A percentile compares a stretch with the other conserved stretches of the same genome.
Evolutionary conservation across 2,113 vertebrate species (phyloP).

Genomic region (Hucho hucho): DNA sequence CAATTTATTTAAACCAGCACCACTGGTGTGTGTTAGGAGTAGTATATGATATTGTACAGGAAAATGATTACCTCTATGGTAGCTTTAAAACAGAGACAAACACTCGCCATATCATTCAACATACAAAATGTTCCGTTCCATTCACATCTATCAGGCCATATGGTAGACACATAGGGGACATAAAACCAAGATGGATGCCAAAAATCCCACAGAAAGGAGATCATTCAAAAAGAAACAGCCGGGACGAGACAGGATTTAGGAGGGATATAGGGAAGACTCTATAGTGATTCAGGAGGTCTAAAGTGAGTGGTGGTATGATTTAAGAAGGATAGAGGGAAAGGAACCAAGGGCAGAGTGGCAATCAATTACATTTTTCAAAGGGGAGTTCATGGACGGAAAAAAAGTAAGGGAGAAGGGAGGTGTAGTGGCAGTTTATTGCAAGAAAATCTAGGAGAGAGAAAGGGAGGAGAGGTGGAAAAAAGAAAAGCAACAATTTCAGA

Average conservation of each 20-base stretch:
- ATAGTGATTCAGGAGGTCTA: constrained; percentile 14
- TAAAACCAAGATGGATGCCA: neutral
- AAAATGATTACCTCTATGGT: no score
- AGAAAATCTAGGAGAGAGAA: constrained; percentile 32
- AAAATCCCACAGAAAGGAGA: neutral
- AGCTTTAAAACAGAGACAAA: no score
- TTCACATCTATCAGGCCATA: neutral
- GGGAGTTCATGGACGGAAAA: constrained; percentile 18
- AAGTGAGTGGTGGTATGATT: constrained; percentile 24
- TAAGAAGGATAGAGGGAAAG: constrained; percentile 5
- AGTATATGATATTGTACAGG: no score
- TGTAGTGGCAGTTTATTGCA: constrained; percentile 25
- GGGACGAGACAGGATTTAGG: constrained; percentile 1
- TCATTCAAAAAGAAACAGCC: constrained; percentile 15
- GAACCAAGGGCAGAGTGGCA: constrained; percentile 28
- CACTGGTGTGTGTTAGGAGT: no score
- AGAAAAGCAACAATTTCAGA: constrained; percentile 32
- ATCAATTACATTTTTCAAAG: constrained; percentile 49
- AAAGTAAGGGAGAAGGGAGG: constrained; percentile 3
- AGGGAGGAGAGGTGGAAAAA: neutral
- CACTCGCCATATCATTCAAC: no score
- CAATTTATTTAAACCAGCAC: no score
- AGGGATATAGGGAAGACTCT: neutral
- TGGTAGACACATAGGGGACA: neutral
- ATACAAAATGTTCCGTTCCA: neutral